Conservation (phyloP, 2,888 invertebrate genomes). For the Ormyrus labotus region DNA sequence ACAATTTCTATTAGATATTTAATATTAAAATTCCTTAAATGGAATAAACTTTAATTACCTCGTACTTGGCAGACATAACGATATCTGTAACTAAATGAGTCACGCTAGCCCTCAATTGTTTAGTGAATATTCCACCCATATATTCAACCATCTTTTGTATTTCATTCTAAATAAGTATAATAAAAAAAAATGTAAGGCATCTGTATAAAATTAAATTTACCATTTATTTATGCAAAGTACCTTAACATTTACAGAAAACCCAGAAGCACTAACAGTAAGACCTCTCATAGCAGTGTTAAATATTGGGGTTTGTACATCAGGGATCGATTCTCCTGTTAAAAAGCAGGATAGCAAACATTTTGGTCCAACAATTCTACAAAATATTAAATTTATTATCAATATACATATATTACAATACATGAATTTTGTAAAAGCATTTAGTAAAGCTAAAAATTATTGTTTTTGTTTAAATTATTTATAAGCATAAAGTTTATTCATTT, state of each 20-base stretch:
- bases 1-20: too few species aligned
- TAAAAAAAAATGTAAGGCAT: constrained; percentile 5
- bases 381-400: constrained; percentile 59
- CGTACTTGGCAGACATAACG: constrained; percentile 86
- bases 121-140: constrained; percentile 87
- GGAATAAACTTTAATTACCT: constrained; percentile 77
- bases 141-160: constrained; percentile 82
- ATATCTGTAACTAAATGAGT: constrained; percentile 90
- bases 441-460: not conserved
- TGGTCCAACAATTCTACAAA: constrained; percentile 87
- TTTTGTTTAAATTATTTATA: not conserved
- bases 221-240: constrained; percentile 64
- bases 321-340: constrained; percentile 84
- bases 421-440: not conserved
- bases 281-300: constrained; percentile 89
- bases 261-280: constrained; percentile 82
- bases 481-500: not conserved
- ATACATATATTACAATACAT: constrained; percentile 6
- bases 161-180: constrained; percentile 75
- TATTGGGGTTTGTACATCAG: constrained; percentile 85
- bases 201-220: constrained; percentile 18
- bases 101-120: constrained; percentile 81
- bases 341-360: constrained; percentile 87
- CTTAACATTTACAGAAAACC: constrained; percentile 76
- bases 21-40: constrained; percentile 17